Base-by-base conservation (phyloP, 2,113 vertebrate genomes). In the Rhabdomys dilectus region DNA sequence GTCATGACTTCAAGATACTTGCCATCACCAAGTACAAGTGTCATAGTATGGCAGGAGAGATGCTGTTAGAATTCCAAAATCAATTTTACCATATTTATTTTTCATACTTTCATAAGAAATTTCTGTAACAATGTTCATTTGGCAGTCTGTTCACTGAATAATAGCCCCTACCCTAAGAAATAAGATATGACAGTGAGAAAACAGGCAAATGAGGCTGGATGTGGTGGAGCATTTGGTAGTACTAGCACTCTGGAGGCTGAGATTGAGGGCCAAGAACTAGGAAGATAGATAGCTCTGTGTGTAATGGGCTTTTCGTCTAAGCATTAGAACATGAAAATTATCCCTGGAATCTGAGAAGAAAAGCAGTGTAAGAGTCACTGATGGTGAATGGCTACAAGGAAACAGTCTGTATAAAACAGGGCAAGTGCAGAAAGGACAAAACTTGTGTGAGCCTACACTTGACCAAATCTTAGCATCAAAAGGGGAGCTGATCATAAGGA, bases 31-130 rank as follows among this genome's bases (percentile, higher is more conserved):
- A 82, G 93, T 24, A 8, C 42, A 70, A 60, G 39, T 1, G 93
- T 84, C 39, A 36, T 31, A n/a, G 64, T 8, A 31, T 26, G 22
- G 7, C 26, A 58, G 16, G 4, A 19, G 39, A 68, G 7, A 75
- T 42, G 26, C 7, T 93, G 60, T 29, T 72, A 34, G 51, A 80
- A 88, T 78, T 86, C 85, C 56, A 91, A 26, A 78, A 88, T 62
- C 53, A 91, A 90, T 66, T 13, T 62, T 31, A 21, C 24, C 17
- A 29, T 42, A 34, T 15, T 60, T 22, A 76, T 62, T 34, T 22
- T 45, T 60, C 48, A 68, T 45, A 58, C 51, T 82, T 91, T 77
- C 9, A 34, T 42, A 89, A 82, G 10, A 87, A 91, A 13, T 7
- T 72, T 45, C 78, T 68, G 19, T 10, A 81, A 31, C 1, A 72